Base-by-base conservation (phyloP, 2,888 invertebrate genomes). In the Ichneumon xanthorius region DNA sequence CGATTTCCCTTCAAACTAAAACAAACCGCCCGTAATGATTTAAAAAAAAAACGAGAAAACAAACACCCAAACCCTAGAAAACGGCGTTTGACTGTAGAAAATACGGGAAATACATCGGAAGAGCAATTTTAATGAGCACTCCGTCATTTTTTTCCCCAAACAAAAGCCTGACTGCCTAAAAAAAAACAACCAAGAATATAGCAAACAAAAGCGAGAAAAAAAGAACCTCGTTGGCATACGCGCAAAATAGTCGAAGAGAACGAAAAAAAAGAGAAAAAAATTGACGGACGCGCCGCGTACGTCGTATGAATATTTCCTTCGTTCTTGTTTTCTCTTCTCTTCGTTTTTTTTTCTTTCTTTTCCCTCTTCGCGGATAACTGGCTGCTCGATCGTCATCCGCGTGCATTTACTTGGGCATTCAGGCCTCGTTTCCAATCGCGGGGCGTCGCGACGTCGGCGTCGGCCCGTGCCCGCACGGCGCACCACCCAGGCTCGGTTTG, bases 401-500 rank as follows among this genome's bases (percentile, higher is more conserved):
- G 81, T 84, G 82, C 83, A 82, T 82, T 53, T 71, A 81, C 86
- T 86, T 84, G 81, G 82, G 88, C 87, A 88, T 89, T 88, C 85
- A 86, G 77, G 86, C 84, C 87, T 88, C 87, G 88, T 85, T 87
- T 82, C 73, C 81, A 82, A 84, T 73, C 86, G 85, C 84, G 84
- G 78, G 82, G 68, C 72, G 73, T 85, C 85, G 87, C 88, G 80
- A 86, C 85, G 87, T 84, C 82, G 82, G 86, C 88, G 91, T 88
- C 92, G 89, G 91, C 89, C 88, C 92, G 93, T 82, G 82, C 82
- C 65, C 85, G 92, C 89, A 89, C 91, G 92, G 92, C 92, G 93
- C 93, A 93, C 92, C 92, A 92, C 92, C 92, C 90, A 26, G 26
- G 14, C 58, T 26, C 58, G 58, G 58, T 22, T 58, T 58, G 58